phyloP scores from a whole-genome alignment of 2,888 invertebrate genomes.

The Drosophila leonis region DNA sequence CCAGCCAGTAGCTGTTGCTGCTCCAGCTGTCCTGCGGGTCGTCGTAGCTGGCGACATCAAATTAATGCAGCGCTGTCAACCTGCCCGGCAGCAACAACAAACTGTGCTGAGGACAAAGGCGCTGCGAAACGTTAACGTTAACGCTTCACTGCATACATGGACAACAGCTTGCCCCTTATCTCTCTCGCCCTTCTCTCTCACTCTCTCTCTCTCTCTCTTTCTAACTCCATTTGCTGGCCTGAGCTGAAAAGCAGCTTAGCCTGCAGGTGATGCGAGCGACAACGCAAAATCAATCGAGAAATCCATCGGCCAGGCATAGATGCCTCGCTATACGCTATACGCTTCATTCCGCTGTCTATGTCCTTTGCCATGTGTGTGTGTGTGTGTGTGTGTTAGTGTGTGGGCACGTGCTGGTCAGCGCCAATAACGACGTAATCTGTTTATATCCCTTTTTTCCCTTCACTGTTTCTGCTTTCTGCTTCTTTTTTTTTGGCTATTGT shows the following conservation, averaged over 20 bases:
- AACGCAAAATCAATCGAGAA: conserved; percentile 78
- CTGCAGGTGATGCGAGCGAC: conserved; percentile 75
- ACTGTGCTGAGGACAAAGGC: conserved; percentile 56
- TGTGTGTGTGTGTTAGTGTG: conserved; percentile 27
- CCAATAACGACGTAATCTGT: conserved; percentile 82
- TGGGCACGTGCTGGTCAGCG: conserved; percentile 80
- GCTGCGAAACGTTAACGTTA: conserved; percentile 77
- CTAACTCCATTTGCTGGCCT: conserved; percentile 37
- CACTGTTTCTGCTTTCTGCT: neutral
- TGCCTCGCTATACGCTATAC: conserved; percentile 25
- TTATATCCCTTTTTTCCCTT: conserved; percentile 73
- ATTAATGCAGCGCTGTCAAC: conserved; percentile 66
- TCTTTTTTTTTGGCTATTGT: conserved; percentile 65
- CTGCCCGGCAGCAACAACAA: conserved; percentile 13
- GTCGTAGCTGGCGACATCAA: conserved; percentile 58
- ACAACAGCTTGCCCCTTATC: conserved; percentile 19
- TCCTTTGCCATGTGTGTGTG: conserved; percentile 2
- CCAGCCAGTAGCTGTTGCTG: conserved; percentile 40
- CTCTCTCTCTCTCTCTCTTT: neutral
- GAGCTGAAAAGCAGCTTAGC: conserved; percentile 74
- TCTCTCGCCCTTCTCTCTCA: neutral
- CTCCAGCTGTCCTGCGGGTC: conserved; percentile 32
- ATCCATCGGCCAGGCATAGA: conserved; percentile 68
- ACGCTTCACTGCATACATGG: conserved; percentile 69
- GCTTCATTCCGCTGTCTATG: conserved; percentile 52